Percentiles rank a stretch among this genome's conserved stretches.
Conservation (phyloP, 2,888 invertebrate species). For the Lumbricus terrestris region DNA sequence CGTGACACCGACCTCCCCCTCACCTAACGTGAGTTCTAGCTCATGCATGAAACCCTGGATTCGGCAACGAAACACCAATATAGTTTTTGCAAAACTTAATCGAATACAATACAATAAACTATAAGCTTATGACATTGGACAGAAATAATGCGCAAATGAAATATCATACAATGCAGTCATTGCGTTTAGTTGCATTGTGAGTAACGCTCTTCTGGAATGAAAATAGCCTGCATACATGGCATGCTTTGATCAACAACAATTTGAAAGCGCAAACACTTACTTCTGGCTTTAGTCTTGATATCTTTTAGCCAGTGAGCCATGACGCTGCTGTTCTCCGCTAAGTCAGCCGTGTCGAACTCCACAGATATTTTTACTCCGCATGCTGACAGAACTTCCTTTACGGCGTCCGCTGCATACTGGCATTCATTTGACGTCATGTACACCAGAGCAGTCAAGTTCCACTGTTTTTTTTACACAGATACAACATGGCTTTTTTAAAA, state of each 20-base stretch:
- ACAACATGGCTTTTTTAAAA: no score
- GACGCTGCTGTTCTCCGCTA: neutral
- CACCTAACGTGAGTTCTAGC: no score
- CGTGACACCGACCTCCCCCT: no score
- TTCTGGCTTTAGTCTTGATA: neutral
- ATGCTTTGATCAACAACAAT: neutral
- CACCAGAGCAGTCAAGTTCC: constrained; percentile 16
- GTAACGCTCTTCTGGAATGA: neutral
- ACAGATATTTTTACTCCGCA: constrained; percentile 5
- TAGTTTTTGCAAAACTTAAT: no score
- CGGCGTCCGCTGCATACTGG: neutral
- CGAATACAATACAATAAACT: no score
- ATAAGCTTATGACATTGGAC: no score
- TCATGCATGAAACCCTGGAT: no score
- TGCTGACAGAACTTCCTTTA: constrained; percentile 12
- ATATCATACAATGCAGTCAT: no score
- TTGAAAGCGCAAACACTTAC: neutral
- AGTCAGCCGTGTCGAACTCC: neutral
- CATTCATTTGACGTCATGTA: constrained; percentile 18
- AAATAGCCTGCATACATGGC: neutral
- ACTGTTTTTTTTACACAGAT: neutral
- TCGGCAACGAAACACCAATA: no score
- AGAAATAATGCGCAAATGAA: neutral
- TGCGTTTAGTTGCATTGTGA: neutral
- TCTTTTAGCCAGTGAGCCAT: neutral